These are phyloP conservation scores for Pectinophora gossypiella DNA, from an alignment of 1,140 invertebrate genomes.

Conservation along the genomic window DNA sequence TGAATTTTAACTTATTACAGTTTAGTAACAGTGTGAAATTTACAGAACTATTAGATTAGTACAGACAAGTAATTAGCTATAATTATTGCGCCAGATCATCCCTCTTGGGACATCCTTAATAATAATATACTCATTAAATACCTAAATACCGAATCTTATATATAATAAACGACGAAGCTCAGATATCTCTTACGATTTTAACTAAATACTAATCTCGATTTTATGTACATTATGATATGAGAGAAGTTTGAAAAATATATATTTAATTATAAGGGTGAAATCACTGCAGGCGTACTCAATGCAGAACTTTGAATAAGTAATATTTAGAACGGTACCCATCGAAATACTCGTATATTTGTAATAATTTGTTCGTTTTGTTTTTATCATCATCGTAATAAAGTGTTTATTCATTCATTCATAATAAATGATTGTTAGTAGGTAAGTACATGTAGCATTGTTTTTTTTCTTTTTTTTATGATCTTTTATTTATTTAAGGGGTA, in stretches of 20 bases:
- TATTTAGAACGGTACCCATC: too few relatives aligned
- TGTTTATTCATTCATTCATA: too few relatives aligned
- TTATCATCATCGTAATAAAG: too few relatives aligned
- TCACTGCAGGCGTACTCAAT: too few relatives aligned
- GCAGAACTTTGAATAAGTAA: too few relatives aligned
- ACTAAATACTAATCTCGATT: slow-evolving; percentile 46
- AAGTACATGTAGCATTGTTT: too few relatives aligned
- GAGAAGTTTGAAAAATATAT: slow-evolving; percentile 28
- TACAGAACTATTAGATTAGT: slow-evolving; percentile 68
- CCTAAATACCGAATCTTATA: slow-evolving; percentile 64
- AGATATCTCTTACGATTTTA: slow-evolving; percentile 64
- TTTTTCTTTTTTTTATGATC: too few relatives aligned
- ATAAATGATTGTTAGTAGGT: too few relatives aligned
- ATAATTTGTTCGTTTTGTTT: too few relatives aligned
- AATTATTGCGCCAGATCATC: slow-evolving; percentile 69
- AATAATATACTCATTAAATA: slow-evolving; percentile 51
- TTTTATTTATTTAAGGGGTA: too few relatives aligned
- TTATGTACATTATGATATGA: slow-evolving; percentile 70
- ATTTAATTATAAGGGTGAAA: neutral
- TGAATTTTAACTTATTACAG: slow-evolving; percentile 66
- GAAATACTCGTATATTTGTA: too few relatives aligned
- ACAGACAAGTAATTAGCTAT: slow-evolving; percentile 70
- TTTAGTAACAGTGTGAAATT: slow-evolving; percentile 71
- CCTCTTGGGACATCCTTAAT: slow-evolving; percentile 47
- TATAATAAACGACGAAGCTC: slow-evolving; percentile 70